Evolutionary conservation across 2,888 invertebrate genomes (phyloP), one percentile per base, ranked within the genome.

Genomic region (Isotomurus palustris): DNA sequence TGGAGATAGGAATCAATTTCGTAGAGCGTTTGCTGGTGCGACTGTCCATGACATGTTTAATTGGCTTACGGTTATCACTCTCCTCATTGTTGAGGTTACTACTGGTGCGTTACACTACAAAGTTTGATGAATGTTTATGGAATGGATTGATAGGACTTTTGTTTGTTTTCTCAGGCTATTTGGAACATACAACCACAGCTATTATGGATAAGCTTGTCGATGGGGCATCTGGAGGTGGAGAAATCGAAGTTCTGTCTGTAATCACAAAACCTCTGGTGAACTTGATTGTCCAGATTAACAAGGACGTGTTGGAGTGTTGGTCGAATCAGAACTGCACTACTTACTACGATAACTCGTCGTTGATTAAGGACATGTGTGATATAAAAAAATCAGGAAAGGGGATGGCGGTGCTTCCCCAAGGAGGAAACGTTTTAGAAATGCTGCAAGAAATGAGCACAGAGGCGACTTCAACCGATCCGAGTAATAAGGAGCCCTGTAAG

Each of bases 11-110:
- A 71, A 75, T 35, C 75, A 78, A 67, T 80, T 80, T 71, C 70
- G 78, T 60, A 66, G 79, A 21, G 80, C 80, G 3, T 81, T 81
- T 66, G 78, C 79, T 2, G 80, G 79, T 2, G 81, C 80, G 21
- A 80, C 79, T 12, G 76, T 81, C 2, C 80, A 81, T 66, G 81
- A 81, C 71, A 78, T 79, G 74, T 81, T 80, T 74, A 81, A 81
- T 72, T 78, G 79, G 76, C 73, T 81, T 51, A 73, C 77, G 4
- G 79, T 81, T 40, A 64, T 79, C 36, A 72, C 77, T 1, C 73
- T 81, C 5, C 72, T 81, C 50, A 79, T 79, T 0, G 49, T 80
- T n/a, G 81, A 81, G 72, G 72, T 76, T 22, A 69, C 74, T 32
- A 75, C 76, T 47, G 71, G 71, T 72, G 57, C 54, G 64, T 14